Conservation (phyloP, 2,797 vertebrate species). For the Myoxocephalus aenaeus region DNA sequence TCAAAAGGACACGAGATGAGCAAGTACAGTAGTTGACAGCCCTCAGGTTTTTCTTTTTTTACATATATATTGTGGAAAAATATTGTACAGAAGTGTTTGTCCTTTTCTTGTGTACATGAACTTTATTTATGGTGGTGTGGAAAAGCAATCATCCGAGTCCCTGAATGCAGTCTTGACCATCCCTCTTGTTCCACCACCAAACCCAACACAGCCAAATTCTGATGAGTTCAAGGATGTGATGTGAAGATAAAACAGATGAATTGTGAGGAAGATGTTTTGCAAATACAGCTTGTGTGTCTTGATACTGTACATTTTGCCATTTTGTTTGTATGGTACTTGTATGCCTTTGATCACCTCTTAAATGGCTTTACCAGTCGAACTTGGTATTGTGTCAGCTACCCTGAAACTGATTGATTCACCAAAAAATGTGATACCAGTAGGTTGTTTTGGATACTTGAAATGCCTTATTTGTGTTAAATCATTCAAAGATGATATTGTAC, state of each 20-base stretch:
- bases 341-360: conserved; percentile 63
- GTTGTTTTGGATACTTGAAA: conserved; percentile 80
- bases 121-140: conserved; percentile 60
- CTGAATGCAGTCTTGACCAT: conserved; percentile 54
- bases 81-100: conserved; percentile 78
- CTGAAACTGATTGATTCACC: conserved; percentile 66
- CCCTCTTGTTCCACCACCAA: conserved; percentile 43
- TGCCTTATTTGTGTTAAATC: conserved; percentile 82
- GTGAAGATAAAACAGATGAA: conserved; percentile 24
- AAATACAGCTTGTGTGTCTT: conserved; percentile 61
- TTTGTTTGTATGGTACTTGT: conserved; percentile 70
- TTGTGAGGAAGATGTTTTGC: conserved; percentile 41
- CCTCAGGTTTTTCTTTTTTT: conserved; percentile 75
- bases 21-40: conserved; percentile 63
- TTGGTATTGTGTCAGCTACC: conserved; percentile 51
- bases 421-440: conserved; percentile 70
- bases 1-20: conserved; percentile 49
- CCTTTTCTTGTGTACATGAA: conserved; percentile 67
- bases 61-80: conserved; percentile 51
- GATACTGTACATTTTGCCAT: conserved; percentile 60
- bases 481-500: conserved; percentile 72
- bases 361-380: conserved; percentile 59
- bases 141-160: conserved; percentile 49
- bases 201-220: conserved; percentile 62
- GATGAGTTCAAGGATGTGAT: conserved; percentile 16